Evolutionary conservation across 2,888 invertebrate genomes (phyloP), one percentile per base, ranked within the genome.

Genomic region (Drosophila birchii): DNA sequence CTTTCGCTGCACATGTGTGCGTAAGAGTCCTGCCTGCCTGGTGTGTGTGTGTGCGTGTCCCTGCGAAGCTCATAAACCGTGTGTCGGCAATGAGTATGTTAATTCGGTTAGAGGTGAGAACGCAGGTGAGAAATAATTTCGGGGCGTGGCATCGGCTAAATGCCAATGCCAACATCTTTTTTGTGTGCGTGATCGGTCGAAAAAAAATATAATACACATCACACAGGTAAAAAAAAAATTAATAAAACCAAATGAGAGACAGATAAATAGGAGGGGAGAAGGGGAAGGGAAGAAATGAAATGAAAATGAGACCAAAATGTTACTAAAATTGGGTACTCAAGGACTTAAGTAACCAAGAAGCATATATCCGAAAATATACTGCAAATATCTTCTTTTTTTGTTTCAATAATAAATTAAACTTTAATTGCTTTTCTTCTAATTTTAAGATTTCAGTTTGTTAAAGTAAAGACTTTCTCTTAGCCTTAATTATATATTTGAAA

Each of bases 71-170:
- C 86, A 75, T 87, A 79, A 87, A 82, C 70, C 49, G 36, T 68
- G 73, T 73, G 66, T 82, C 75, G 77, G 62, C 77, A 87, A 79
- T 81, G 82, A 79, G 79, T 82, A 86, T 83, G 83, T 80, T 81
- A 78, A 81, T 81, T 78, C 49, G 38, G 36, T 70, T 58, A 34
- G 18, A 66, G 64, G 76, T 79, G 73, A 61, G 72, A 66, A 79
- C 62, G 61, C 55, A 81, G 86, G 86, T 82, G 86, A 79, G 80
- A 77, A 86, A 80, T 49, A 69, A 60, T 78, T 76, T 73, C 55
- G 78, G 63, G 81, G 81, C 87, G 81, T 86, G 81, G 71, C 79
- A 57, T 36, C 36, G 66, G 39, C 66, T 64, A 66, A 68, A 43
- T 56, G 55, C 69, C 54, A 68, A 54, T 68, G 56, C 44, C 47